Evolutionary conservation across 1,140 invertebrate genomes (phyloP).

Genomic region (Riptortus pedestris): DNA sequence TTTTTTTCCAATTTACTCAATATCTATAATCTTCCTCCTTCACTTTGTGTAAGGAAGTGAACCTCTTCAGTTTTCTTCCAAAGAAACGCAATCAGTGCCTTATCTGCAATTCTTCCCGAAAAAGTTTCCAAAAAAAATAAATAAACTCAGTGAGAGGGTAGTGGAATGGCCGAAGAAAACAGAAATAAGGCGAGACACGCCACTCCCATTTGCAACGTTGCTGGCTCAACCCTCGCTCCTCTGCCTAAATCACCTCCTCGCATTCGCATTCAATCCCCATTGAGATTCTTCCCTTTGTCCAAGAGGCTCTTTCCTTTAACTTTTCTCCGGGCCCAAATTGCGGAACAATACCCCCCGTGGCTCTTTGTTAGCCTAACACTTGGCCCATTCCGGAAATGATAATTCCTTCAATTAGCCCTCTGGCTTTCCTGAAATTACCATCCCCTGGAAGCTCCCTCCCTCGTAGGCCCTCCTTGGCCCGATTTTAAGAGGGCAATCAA

Average conservation of each 20-base stretch:
- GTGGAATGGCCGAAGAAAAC: no score
- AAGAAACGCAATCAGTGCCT: no score
- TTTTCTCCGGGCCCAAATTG: constrained; percentile 2
- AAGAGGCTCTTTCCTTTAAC: not conserved
- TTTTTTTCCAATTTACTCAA: no score
- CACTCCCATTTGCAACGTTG: no score
- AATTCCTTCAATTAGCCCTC: constrained; percentile 14
- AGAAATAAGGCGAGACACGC: no score
- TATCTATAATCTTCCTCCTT: no score
- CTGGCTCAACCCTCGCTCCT: no score
- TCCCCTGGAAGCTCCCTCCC: not conserved
- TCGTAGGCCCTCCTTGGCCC: not conserved
- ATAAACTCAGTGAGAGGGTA: no score
- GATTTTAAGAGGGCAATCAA: not conserved
- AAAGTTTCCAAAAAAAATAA: no score
- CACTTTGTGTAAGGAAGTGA: no score
- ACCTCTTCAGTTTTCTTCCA: no score
- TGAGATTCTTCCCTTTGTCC: not conserved
- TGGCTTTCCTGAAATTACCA: not conserved
- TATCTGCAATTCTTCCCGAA: no score
- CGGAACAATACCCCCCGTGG: constrained; percentile 7
- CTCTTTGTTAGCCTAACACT: constrained; percentile 8
- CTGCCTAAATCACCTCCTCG: not conserved
- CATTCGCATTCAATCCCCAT: not conserved
- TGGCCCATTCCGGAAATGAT: constrained; percentile 12